Conservation (phyloP, 2,888 invertebrate species). For the Sinohyriopsis cumingii region DNA sequence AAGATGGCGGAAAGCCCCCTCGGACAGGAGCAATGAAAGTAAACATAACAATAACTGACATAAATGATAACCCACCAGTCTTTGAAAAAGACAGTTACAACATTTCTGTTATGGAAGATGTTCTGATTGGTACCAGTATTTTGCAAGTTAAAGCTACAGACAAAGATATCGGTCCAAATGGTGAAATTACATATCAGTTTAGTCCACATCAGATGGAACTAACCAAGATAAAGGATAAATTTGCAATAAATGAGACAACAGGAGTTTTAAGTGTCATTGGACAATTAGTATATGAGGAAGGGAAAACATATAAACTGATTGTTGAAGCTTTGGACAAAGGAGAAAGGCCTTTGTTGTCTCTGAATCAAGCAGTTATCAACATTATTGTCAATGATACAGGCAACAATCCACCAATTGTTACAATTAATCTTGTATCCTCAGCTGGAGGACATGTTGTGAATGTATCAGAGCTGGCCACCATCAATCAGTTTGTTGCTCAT, state of each 20-base stretch:
- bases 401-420: constrained; percentile 88
- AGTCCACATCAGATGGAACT: constrained; percentile 41
- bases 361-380: constrained; percentile 48
- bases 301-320: constrained; percentile 48
- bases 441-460: constrained; percentile 40
- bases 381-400: constrained; percentile 84
- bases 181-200: constrained; percentile 73
- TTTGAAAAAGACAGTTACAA: constrained; percentile 51
- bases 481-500: constrained; percentile 64
- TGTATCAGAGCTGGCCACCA: constrained; percentile 56
- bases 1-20: constrained; percentile 54
- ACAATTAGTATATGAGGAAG: constrained; percentile 50
- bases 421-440: constrained; percentile 39
- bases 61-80: constrained; percentile 59
- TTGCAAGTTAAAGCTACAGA: constrained; percentile 83
- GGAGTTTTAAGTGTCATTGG: constrained; percentile 56
- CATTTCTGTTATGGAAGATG: constrained; percentile 50
- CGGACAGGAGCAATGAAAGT: constrained; percentile 54
- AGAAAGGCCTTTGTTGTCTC: constrained; percentile 46
- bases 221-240: constrained; percentile 42
- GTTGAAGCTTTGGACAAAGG: constrained; percentile 59
- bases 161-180: constrained; percentile 87
- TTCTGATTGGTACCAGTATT: constrained; percentile 44
- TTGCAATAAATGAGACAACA: constrained; percentile 47
- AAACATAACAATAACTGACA: constrained; percentile 55